Percentiles rank a stretch among this genome's conserved stretches.
Evolutionary conservation across 2,797 vertebrate species (phyloP).

Genomic region (Enteromius unitaeniatus): DNA sequence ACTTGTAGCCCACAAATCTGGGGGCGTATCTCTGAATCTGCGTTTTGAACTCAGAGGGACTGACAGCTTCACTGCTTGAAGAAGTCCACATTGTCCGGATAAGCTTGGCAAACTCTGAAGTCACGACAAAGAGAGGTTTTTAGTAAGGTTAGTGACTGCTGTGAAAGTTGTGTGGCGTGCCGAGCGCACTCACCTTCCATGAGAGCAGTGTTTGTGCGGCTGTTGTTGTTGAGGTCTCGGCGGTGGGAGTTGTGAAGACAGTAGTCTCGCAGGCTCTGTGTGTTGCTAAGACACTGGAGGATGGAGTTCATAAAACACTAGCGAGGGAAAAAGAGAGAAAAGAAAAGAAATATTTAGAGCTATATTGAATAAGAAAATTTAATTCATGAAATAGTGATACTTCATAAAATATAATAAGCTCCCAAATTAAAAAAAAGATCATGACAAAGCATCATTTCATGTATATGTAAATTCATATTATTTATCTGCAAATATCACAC

Average conservation of each 20-base stretch:
- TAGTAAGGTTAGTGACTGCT: not conserved
- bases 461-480: not conserved
- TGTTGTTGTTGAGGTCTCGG: slow-evolving; percentile 94
- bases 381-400: not conserved
- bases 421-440: not conserved
- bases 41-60: slow-evolving; percentile 96
- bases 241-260: slow-evolving; percentile 93
- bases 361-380: not conserved
- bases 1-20: slow-evolving; percentile 98
- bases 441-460: not conserved
- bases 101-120: slow-evolving; percentile 93
- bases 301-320: slow-evolving; percentile 99
- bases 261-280: slow-evolving; percentile 92
- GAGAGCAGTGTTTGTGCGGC: slow-evolving; percentile 89
- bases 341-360: not conserved
- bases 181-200: slow-evolving; percentile 86
- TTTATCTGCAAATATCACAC: not conserved
- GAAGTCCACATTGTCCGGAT: slow-evolving; percentile 96
- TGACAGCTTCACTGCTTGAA: slow-evolving; percentile 89
- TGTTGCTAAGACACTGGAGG: slow-evolving; percentile 99
- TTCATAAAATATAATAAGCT: not conserved
- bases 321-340: slow-evolving; percentile 13
- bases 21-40: slow-evolving; percentile 99
- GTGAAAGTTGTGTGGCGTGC: not conserved
- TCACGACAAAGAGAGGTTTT: slow-evolving; percentile 17